Base-by-base conservation (phyloP, 1,140 invertebrate species). In the Zaprionus lachaisei region DNA sequence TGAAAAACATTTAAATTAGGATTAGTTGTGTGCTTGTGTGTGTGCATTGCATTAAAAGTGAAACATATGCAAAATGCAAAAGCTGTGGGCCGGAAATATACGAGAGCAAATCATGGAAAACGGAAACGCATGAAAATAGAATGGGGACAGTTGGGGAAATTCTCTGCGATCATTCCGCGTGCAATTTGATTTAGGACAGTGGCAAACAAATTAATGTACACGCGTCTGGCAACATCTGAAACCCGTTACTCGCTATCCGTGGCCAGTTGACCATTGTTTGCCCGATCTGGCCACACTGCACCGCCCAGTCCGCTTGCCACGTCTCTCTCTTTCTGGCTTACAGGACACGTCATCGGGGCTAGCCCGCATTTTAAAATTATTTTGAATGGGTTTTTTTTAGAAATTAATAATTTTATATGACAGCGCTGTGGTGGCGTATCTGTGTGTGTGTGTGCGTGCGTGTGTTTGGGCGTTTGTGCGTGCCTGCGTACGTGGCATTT, bases 331-430 rank as follows among this genome's bases (percentile, higher is more conserved):
- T 7, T 47, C 26, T 20, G 51, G 17, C 9, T 61, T 34, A 22
- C 47, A 34, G 22, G 49, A 66, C 83, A 87, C 83, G 84, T 87
- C 84, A 79, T 57, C 81, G 51, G 28, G 44, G 31, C 6, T 26
- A 12, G 70, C 38, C 56, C 56, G 74, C 68, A 81, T 89, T 87
- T 87, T 87, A 77, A 89, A 89, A 89, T 87, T 47, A 89, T 81
- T 83, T 84, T 84, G 80, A 87, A 87, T 87, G 84, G 84, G 81
- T 74, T 84, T 87, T 44, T 47, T 87, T 87, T 87, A 89, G 84
- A 87, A 87, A 87, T 89, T 89, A 87, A 89, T 87, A 87, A 87
- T 87, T 87, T 84, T 85, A 81, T 84, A 76, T 81, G 84, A 83
- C 84, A 85, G 65, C 68, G 61, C 44, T 67, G 44, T 47, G 41